Evolutionary conservation across 2,888 invertebrate genomes (phyloP).

Genomic region (Eubasilissa splendida): DNA sequence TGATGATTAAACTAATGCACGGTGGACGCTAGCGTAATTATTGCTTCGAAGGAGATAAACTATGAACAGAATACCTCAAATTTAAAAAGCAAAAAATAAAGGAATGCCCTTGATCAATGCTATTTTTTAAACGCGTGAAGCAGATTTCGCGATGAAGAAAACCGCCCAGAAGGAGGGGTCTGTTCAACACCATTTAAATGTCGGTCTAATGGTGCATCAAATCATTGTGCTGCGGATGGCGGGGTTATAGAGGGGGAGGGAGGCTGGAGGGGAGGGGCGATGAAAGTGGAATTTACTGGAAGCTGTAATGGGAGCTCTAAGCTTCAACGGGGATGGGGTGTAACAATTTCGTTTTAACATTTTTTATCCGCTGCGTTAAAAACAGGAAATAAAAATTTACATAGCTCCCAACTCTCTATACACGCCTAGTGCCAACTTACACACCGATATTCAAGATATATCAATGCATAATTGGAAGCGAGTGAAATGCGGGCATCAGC

Average conservation of each 20-base stretch:
- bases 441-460: too few relatives aligned
- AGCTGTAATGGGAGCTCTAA: slow-evolving; percentile 14
- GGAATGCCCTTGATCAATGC: too few relatives aligned
- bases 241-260: not conserved
- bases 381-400: slow-evolving; percentile 20
- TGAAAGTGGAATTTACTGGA: slow-evolving; percentile 24
- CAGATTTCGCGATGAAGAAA: not conserved
- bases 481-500: too few relatives aligned
- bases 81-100: too few relatives aligned
- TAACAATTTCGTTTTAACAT: slow-evolving; percentile 25
- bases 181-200: slow-evolving; percentile 17
- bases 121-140: too few relatives aligned
- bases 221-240: not conserved
- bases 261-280: not conserved
- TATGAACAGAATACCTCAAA: too few relatives aligned
- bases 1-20: too few relatives aligned
- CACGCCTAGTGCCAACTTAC: not conserved
- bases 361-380: slow-evolving; percentile 21
- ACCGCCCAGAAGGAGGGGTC: not conserved
- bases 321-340: slow-evolving; percentile 3
- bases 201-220: slow-evolving; percentile 24
- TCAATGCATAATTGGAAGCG: too few relatives aligned
- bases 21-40: too few relatives aligned
- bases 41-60: too few relatives aligned
- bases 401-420: not conserved